Conservation (phyloP, 2,113 vertebrate species). For the Eurystomus gularis region DNA sequence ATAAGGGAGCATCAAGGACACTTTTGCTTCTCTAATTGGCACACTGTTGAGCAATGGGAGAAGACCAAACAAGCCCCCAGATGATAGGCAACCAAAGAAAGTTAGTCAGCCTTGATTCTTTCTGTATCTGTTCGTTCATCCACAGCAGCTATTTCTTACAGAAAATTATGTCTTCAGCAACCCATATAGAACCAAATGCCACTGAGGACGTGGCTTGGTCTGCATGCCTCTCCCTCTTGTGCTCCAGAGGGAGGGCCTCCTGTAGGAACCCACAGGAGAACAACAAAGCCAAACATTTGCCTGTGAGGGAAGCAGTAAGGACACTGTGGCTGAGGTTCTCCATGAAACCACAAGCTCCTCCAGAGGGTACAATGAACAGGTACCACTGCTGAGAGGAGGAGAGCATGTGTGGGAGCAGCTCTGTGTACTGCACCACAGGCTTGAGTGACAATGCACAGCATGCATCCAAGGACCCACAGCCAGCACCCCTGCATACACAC, state of each 20-base stretch:
- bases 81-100: neutral
- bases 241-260: neutral
- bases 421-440: fast-evolving
- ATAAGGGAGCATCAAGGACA: neutral
- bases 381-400: neutral
- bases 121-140: neutral
- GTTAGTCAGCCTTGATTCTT: neutral
- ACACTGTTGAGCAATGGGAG: neutral
- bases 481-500: fast-evolving
- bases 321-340: fast-evolving
- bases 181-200: neutral
- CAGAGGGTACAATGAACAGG: neutral
- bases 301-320: neutral
- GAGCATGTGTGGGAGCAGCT: neutral
- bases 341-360: neutral
- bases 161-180: neutral
- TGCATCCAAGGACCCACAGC: fast-evolving
- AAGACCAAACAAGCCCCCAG: neutral
- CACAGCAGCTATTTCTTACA: neutral
- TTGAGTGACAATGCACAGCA: fast-evolving
- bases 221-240: neutral
- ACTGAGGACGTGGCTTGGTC: neutral
- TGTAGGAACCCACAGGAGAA: neutral
- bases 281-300: neutral
- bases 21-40: neutral